Evolutionary conservation across 2,888 invertebrate species (phyloP).

Genomic region (Rhopalosiphum nymphaeae): DNA sequence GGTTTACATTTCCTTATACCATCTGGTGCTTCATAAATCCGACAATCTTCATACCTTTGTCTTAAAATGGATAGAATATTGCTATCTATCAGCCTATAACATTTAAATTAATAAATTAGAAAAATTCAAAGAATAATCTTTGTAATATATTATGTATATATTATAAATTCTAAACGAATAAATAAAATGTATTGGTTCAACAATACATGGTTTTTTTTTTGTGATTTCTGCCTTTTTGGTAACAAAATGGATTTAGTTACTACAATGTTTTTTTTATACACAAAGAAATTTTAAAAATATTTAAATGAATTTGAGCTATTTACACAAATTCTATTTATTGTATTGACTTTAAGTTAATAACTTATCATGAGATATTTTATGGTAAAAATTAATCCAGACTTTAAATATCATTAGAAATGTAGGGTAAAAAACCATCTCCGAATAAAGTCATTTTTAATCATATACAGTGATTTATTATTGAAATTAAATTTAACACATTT

Average conservation of each 20-base stretch:
- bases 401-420: background rate
- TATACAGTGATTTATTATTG: no score
- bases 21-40: conserved; percentile 81
- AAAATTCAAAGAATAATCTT: background rate
- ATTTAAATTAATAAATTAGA: background rate
- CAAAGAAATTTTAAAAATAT: no score
- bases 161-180: background rate
- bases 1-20: conserved; percentile 78
- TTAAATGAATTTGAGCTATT: no score
- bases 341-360: background rate
- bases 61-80: conserved; percentile 86
- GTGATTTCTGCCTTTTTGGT: background rate
- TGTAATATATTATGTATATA: background rate
- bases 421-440: background rate
- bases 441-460: background rate
- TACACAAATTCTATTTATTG: background rate
- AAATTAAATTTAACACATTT: background rate
- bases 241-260: background rate
- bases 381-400: background rate
- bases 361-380: no score
- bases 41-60: conserved; percentile 87
- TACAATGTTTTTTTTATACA: background rate
- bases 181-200: background rate
- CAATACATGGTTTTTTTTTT: background rate
- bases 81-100: conserved; percentile 82